Evolutionary conservation across 2,888 invertebrate genomes (phyloP).

Genomic region (Deladenus siricidicola): DNA sequence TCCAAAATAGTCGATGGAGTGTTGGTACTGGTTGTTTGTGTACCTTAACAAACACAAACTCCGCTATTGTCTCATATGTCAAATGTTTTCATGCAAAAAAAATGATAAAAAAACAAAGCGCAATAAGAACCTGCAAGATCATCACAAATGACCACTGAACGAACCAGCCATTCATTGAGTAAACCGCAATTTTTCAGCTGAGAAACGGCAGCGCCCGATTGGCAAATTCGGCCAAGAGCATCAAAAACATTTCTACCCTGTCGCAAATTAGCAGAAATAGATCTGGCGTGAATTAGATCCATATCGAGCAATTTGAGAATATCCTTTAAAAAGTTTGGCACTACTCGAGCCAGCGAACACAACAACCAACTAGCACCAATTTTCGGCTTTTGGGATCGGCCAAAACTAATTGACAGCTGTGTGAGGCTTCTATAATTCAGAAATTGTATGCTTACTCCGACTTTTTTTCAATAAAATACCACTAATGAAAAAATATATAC

Average conservation of each 20-base stretch:
- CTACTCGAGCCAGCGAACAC: conserved; percentile 25
- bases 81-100: no score
- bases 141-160: conserved; percentile 16
- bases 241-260: conserved; percentile 3
- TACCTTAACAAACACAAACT: no score
- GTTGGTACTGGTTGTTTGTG: no score
- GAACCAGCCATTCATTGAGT: conserved; percentile 14
- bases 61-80: no score
- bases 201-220: conserved; percentile 19
- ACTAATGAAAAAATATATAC: no score
- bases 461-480: conserved; percentile 2
- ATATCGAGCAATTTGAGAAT: conserved; percentile 12
- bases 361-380: conserved; percentile 25
- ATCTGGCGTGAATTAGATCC: background rate
- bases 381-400: no score
- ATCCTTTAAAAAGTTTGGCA: conserved; percentile 17
- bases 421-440: background rate
- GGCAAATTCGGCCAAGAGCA: conserved; percentile 22
- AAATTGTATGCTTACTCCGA: background rate
- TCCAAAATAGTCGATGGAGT: no score
- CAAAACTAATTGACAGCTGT: background rate
- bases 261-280: background rate
- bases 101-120: no score
- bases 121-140: no score
- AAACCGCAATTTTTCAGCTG: conserved; percentile 11